These are phyloP conservation scores for Spheniscus humboldti DNA, from an alignment of 2,797 vertebrate genomes.

Conservation along the genomic window DNA sequence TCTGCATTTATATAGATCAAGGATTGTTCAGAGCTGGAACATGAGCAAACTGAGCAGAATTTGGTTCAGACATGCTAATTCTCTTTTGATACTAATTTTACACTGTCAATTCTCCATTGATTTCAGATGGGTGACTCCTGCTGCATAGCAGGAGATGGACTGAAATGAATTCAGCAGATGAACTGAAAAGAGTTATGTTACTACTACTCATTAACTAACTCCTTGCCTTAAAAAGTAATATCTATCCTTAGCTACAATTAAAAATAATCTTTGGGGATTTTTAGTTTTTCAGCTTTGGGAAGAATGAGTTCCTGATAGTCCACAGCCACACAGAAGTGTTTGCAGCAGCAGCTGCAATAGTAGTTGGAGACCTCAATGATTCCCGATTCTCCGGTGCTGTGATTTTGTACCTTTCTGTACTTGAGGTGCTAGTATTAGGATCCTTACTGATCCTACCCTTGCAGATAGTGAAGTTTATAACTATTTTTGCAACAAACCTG, in stretches of 20 bases:
- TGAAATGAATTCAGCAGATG: background rate
- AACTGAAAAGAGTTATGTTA: background rate
- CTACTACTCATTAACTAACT: background rate
- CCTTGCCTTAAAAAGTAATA: background rate
- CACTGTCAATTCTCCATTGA: background rate
- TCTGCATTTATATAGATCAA: conserved; percentile 12
- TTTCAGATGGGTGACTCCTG: background rate
- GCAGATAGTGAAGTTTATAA: accelerated
- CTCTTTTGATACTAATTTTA: background rate
- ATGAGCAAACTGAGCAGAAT: background rate
- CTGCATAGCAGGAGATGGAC: background rate
- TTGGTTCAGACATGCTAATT: background rate
- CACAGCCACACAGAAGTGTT: background rate
- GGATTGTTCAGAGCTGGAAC: background rate
- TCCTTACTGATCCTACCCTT: background rate
- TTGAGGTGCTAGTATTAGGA: background rate
- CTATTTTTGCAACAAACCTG: background rate
- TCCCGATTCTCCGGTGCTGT: accelerated
- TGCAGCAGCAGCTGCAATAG: background rate
- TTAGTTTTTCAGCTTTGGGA: background rate
- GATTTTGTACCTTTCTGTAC: too few relatives aligned
- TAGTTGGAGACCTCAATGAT: accelerated
- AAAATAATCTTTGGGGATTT: background rate
- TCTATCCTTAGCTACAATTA: background rate
- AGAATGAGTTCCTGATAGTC: background rate